Evolutionary conservation across 2,888 invertebrate species (phyloP), one percentile per base, ranked within the genome.

Genomic region (Synanthedon andrenaeformis): DNA sequence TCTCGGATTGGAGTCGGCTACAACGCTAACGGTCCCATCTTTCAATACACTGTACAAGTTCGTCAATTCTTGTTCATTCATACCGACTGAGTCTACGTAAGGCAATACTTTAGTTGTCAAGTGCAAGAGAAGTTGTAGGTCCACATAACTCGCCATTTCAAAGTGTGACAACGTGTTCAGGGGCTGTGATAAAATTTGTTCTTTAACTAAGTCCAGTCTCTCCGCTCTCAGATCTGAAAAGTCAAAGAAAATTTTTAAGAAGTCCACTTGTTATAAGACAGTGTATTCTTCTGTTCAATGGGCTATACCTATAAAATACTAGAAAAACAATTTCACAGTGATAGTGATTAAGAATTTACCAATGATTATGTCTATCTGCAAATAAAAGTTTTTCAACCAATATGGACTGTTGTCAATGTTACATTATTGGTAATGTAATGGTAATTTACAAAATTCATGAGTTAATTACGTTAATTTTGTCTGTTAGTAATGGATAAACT

Each of bases 1-100:
- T 63, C 95, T 88, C 1, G 96, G 95, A 68, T 93, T 92, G 6
- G 94, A 92, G 69, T 95, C 93, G 0, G 94, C 90, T 0, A 94
- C 91, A 6, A 94, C 80, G 23, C 92, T 92, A 6, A 94, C 90
- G 64, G 92, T 91, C 3, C 93, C 93, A 65, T 90, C 86, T 57
- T 90, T 88, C 53, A 95, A 76, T 3, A 94, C 89, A 70, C 92
- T 92, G 56, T 91, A 89, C 8, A 96, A 76, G 79, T 95, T 96
- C 0, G 93, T 91, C 53, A 95, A 80, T 78, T 96, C 96, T 78
- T 96, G 95, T 70, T 96, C 96, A 68, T 96, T 96, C 94, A 95
- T 95, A 3, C 96, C 96, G 3, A 95, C 83, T 0, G 95, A 95
- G 70, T 96, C 94, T 0, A 93, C 90, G 67, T 90, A 92, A 0